A percentile compares a stretch with the other conserved stretches of the same genome.
These are phyloP conservation scores for Buphagus erythrorhynchus DNA, from an alignment of 2,797 vertebrate genomes.

Conservation along the genomic window DNA sequence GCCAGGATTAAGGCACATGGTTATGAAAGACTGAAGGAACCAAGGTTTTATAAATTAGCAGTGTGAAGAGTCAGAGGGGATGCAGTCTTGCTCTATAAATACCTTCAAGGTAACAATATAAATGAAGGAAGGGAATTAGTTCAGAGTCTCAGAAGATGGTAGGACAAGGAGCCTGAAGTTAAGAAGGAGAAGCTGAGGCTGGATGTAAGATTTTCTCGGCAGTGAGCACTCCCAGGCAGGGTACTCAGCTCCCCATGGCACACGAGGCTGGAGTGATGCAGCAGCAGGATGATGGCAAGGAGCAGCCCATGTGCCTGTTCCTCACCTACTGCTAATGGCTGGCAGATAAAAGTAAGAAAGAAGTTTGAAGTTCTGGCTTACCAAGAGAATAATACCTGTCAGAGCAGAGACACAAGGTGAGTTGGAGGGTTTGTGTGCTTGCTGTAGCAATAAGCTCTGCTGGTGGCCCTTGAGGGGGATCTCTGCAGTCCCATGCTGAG, in stretches of 20 bases:
- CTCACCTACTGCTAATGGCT: neutral
- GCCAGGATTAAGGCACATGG: neutral
- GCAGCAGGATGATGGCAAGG: accelerated
- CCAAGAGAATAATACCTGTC: neutral
- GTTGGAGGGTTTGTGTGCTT: neutral
- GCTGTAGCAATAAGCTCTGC: neutral
- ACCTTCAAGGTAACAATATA: slow-evolving; percentile 64
- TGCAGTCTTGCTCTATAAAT: slow-evolving; percentile 57
- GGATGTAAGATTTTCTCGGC: neutral
- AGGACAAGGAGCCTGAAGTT: slow-evolving; percentile 33
- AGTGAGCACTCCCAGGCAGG: neutral
- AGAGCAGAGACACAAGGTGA: neutral
- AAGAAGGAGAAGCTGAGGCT: slow-evolving; percentile 3
- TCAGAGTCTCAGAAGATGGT: slow-evolving; percentile 34
- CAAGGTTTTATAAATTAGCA: slow-evolving; percentile 33
- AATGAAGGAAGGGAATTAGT: slow-evolving; percentile 68
- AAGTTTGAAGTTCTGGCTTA: neutral
- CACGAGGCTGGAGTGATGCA: neutral
- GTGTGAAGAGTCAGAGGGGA: slow-evolving; percentile 34
- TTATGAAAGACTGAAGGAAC: slow-evolving; percentile 31
- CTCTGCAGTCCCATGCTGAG: neutral
- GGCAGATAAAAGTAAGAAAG: neutral
- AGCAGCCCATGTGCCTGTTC: neutral
- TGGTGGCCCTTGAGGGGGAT: neutral
- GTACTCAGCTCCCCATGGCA: neutral